Conservation (phyloP, 2,797 vertebrate genomes). For the Myiothlypis coronata region DNA sequence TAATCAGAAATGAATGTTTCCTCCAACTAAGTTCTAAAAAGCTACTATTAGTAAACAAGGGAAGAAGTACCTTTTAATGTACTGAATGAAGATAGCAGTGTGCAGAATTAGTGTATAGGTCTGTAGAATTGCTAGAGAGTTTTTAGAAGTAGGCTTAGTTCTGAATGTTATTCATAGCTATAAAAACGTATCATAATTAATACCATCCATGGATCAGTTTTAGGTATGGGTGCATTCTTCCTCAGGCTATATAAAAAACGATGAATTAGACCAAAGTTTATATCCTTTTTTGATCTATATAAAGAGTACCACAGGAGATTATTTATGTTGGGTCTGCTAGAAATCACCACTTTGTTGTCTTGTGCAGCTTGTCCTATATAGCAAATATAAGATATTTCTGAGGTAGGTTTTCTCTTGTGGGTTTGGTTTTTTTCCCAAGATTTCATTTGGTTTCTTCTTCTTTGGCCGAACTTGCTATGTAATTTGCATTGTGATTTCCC, state of each 20-base stretch:
- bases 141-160: not conserved
- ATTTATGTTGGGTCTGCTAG: not conserved
- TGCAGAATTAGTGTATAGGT: not conserved
- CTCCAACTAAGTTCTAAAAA: not conserved
- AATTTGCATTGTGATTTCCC: not conserved
- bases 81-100: not conserved
- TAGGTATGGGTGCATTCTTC: not conserved
- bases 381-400: not conserved
- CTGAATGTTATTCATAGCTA: not conserved
- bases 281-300: not conserved
- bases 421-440: too few relatives aligned
- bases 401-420: not conserved
- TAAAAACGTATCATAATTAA: not conserved
- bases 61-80: not conserved
- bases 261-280: not conserved
- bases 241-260: not conserved
- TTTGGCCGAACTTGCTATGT: not conserved
- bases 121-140: not conserved
- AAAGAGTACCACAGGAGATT: not conserved
- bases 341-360: not conserved
- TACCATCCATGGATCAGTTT: not conserved
- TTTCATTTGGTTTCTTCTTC: not conserved
- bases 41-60: not conserved
- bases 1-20: not conserved
- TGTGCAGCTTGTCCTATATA: not conserved